Evolutionary conservation across 2,113 vertebrate species (phyloP).

Genomic region (Sterna hirundo): DNA sequence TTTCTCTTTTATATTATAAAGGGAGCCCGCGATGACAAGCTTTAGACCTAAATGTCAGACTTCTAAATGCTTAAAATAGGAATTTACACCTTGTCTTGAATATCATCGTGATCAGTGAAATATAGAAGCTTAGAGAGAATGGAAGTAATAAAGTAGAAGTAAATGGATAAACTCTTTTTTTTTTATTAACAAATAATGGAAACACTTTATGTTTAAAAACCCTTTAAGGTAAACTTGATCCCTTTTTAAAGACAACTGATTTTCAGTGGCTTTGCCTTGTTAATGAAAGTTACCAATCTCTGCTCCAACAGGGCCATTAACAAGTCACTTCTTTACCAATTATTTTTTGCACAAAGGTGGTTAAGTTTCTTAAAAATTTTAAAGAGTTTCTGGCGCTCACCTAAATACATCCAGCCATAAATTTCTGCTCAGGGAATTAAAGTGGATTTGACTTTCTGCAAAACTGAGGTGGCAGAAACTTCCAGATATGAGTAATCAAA

Average conservation of each 20-base stretch:
- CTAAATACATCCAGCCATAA: neutral
- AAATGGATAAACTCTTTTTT: neutral
- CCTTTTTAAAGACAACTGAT: neutral
- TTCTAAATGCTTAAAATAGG: neutral
- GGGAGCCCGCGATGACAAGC: neutral
- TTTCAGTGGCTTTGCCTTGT: neutral
- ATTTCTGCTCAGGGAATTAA: neutral
- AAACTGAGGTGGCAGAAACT: neutral
- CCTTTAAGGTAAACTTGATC: neutral
- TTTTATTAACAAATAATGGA: neutral
- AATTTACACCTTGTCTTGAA: neutral
- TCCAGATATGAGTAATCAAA: neutral
- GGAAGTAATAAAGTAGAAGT: neutral
- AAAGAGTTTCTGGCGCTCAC: neutral
- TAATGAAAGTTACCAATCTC: neutral
- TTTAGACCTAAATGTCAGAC: neutral
- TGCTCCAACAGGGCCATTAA: neutral
- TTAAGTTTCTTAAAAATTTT: neutral
- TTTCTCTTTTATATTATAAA: neutral
- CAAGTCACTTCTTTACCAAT: neutral
- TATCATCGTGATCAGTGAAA: neutral
- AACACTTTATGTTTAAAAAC: neutral
- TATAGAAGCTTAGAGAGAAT: neutral
- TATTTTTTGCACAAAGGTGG: neutral
- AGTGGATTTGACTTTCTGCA: neutral